phyloP scores from a whole-genome alignment of 2,888 invertebrate genomes.

The Sinodicranocentrus sp. region DNA sequence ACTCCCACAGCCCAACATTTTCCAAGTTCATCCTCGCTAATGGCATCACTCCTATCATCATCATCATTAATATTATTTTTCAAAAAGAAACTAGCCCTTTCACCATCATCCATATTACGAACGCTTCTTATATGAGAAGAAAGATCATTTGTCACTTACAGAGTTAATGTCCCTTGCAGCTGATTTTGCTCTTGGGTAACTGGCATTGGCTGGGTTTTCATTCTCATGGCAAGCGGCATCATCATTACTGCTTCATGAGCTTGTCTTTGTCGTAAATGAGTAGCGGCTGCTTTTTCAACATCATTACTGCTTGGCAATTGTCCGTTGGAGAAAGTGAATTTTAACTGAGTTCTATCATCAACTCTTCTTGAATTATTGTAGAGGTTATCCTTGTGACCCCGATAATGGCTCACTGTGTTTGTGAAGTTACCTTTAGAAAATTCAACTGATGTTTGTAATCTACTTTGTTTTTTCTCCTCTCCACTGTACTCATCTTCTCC shows the following conservation, averaged over 20 bases:
- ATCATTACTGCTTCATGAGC: constrained; percentile 15
- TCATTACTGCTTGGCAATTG: neutral
- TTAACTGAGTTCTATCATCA: neutral
- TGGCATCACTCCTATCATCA: constrained; percentile 8
- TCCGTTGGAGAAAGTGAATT: neutral
- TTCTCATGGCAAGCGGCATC: neutral
- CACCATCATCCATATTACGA: constrained; percentile 7
- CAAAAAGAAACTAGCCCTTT: constrained; percentile 15
- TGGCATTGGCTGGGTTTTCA: neutral
- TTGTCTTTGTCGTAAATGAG: constrained; percentile 12
- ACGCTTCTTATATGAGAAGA: neutral
- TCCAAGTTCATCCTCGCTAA: neutral
- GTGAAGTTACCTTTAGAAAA: too few relatives aligned
- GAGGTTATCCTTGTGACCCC: neutral
- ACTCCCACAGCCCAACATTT: constrained; percentile 30
- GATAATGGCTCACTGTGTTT: neutral
- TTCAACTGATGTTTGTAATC: too few relatives aligned
- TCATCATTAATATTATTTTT: constrained; percentile 34
- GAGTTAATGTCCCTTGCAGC: constrained; percentile 7
- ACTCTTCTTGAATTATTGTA: neutral
- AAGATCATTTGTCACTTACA: constrained; percentile 44
- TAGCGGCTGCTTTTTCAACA: neutral
- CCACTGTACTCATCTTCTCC: too few relatives aligned
- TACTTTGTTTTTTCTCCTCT: too few relatives aligned
- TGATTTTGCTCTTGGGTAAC: constrained; percentile 13